Evolutionary conservation across 2,113 vertebrate species (phyloP).

Genomic region (Meleagris gallopavo): DNA sequence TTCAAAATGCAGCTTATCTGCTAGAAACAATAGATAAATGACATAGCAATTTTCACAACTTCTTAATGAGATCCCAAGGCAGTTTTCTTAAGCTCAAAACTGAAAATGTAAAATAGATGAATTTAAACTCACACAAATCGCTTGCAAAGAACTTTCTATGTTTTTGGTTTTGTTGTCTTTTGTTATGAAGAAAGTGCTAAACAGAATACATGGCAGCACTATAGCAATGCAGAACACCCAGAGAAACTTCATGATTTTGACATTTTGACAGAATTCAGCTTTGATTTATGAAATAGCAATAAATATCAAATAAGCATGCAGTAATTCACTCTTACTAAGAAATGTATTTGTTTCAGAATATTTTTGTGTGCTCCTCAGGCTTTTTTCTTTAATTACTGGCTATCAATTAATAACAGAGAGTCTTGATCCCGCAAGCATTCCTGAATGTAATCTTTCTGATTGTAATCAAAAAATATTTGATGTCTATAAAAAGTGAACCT

Average conservation of each 20-base stretch:
- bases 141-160: conserved; percentile 16
- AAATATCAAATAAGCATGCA: conserved; percentile 16
- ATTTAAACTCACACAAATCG: conserved; percentile 42
- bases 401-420: conserved; percentile 29
- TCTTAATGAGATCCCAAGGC: conserved; percentile 75
- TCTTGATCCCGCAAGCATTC: not conserved
- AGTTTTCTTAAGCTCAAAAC: conserved; percentile 53
- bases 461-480: not conserved
- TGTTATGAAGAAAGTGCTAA: not conserved
- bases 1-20: conserved; percentile 63
- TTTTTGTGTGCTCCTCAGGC: conserved; percentile 17
- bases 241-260: conserved; percentile 27
- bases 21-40: conserved; percentile 65
- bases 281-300: conserved; percentile 53
- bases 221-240: not conserved
- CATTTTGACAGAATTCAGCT: conserved; percentile 38
- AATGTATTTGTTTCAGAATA: conserved; percentile 53
- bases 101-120: conserved; percentile 55
- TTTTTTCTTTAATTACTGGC: conserved; percentile 48
- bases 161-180: not conserved
- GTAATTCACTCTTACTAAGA: conserved; percentile 55
- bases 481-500: not conserved
- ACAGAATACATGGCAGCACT: conserved; percentile 13
- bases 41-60: conserved; percentile 71
- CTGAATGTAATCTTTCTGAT: conserved; percentile 11